Evolutionary conservation across 1,140 invertebrate species (phyloP), one percentile per base, ranked within the genome.

Genomic region (Drosophila cardini): DNA sequence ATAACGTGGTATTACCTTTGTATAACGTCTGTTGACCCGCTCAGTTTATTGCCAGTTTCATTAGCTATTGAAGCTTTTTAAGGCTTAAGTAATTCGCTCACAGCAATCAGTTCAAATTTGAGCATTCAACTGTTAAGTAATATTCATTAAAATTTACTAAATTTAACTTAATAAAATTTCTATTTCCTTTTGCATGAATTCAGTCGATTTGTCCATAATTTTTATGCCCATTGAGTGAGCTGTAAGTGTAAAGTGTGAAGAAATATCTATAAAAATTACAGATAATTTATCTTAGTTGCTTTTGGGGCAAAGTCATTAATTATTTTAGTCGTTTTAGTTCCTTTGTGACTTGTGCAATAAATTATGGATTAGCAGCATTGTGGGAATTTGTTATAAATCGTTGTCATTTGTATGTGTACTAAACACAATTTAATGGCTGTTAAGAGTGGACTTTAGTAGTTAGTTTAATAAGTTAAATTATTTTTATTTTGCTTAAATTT

Each of bases 1-100:
- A 74, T 74, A 76, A 52, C 36, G 42, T 6, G 50, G 30, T 45
- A 30, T n/a, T 53, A 34, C 45, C 18, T 60, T 60, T 7, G 46
- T 8, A 42, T 11, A 13, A 13, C 8, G 40, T 52, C 13, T 16
- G 10, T 8, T 26, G 6, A 46, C 10, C 26, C 9, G 13, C 15
- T 57, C 45, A 57, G 26, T 61, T 52, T 18, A 6, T 15, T 42
- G 34, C 5, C 6, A n/a, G 11, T 40, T 13, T 40, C 38, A 40
- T 13, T 30, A 46, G 8, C 2, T 38, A 36, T 9, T 8, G 8
- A n/a, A 21, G 11, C 65, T 43, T 52, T 70, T 72, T 52, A 52
- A 61, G 43, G 43, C 26, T 21, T 21, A 11, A 5, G 46, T 34
- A 10, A 9, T 13, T 21, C 11, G 26, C 1, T 11, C 11, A 10